phyloP scores from a whole-genome alignment of 2,797 vertebrate species.

The Lepus oiostolus region DNA sequence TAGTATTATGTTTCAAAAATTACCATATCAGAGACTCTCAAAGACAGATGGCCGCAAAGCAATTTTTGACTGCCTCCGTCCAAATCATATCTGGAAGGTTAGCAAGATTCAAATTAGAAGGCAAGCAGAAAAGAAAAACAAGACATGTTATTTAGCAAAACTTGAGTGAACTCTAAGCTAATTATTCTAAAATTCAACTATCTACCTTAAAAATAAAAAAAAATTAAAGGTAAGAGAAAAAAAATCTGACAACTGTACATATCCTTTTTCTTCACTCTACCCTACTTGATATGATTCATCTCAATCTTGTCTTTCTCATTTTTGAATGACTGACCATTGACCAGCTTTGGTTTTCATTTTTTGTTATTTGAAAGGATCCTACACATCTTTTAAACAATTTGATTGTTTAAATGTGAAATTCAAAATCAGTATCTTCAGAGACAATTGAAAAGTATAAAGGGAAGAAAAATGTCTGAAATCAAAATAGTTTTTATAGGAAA shows the following conservation, averaged over 20 bases:
- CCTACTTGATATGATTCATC: background rate
- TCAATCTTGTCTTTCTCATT: background rate
- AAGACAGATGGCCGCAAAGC: background rate
- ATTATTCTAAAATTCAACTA: conserved; percentile 56
- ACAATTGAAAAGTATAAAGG: conserved; percentile 47
- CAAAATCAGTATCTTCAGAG: conserved; percentile 4
- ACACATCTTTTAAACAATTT: conserved; percentile 58
- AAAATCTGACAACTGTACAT: background rate
- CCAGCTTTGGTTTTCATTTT: conserved; percentile 24
- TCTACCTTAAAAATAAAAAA: conserved; percentile 51
- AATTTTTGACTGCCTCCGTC: background rate
- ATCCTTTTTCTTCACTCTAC: background rate
- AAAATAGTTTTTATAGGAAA: conserved; percentile 35
- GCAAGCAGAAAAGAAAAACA: conserved; percentile 44
- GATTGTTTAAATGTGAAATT: conserved; percentile 54
- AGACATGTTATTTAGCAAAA: background rate
- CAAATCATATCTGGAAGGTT: background rate
- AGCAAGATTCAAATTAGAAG: conserved; percentile 37
- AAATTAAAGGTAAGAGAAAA: conserved; percentile 21
- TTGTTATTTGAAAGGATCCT: conserved; percentile 24
- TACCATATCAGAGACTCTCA: conserved; percentile 13
- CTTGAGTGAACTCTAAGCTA: background rate
- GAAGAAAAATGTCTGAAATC: background rate
- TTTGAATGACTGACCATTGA: background rate
- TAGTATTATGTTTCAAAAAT: conserved; percentile 58